Evolutionary conservation across 2,888 invertebrate genomes (phyloP), one percentile per base, ranked within the genome.

Genomic region (Leptinotarsa tumamoca): DNA sequence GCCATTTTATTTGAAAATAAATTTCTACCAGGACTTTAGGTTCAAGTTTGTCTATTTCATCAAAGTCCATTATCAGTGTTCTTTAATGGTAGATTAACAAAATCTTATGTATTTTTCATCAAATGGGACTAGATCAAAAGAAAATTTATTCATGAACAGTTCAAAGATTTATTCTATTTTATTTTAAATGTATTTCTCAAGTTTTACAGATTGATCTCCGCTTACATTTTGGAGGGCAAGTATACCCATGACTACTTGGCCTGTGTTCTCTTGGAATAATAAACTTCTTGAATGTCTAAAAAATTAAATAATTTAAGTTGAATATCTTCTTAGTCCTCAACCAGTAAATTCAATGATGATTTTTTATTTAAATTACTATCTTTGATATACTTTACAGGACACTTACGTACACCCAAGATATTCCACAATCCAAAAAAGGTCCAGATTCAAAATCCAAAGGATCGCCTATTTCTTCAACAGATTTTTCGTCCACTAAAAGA

Each of bases 381-480:
- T 43, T 43, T 43, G 43, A 43, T 43, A 43, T 13, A 43, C 10
- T 43, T 43, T 43, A 43, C 3, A 43, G 49, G 33, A 67, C 43
- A 80, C 83, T 82, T 78, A 83, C 83, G 74, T 83, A 79, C 21
- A 83, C 81, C 86, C 86, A 87, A 43, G 83, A 80, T 67, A 86
- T 85, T 54, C 85, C 87, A 67, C 81, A 82, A 80, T 86, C 86
- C 17, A 86, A 74, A 68, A 86, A 79, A 61, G 84, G 61, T 17
- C 86, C 86, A 70, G 86, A 84, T 54, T 86, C 82, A 79, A 87
- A 87, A 76, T 86, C 84, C 14, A 85, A 67, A 27, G 85, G 83
- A 81, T 85, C 86, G n/a, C 82, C 83, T 13, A 79, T 51, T 15
- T 84, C 83, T 67, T 82, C 80, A 17, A 76, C 76, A 10, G 78